A percentile compares a stretch with the other conserved stretches of the same genome.
phyloP scores from a whole-genome alignment of 2,888 invertebrate genomes.

The Halictus quadricinctus region DNA sequence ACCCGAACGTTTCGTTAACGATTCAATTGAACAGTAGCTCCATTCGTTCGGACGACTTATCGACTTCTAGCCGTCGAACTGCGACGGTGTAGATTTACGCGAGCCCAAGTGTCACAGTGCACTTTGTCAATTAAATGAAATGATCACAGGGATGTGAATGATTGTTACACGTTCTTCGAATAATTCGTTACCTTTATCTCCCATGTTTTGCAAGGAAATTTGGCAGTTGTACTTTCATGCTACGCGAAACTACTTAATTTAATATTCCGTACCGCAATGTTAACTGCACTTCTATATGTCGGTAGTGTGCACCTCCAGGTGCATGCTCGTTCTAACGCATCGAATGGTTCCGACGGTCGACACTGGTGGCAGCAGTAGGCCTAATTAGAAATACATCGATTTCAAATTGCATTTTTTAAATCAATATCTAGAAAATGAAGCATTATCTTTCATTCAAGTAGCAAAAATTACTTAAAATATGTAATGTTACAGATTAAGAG shows the following conservation, averaged over 20 bases:
- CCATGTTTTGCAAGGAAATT: slow-evolving; percentile 67
- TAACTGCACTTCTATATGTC: slow-evolving; percentile 33
- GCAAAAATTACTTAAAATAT: too few species aligned
- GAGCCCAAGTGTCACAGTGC: neutral
- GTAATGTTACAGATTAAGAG: too few species aligned
- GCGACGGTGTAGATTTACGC: neutral
- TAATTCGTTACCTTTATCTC: slow-evolving; percentile 71
- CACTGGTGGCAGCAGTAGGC: slow-evolving; percentile 30
- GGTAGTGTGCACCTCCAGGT: slow-evolving; percentile 24
- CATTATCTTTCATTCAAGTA: too few species aligned
- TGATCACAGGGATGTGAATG: neutral
- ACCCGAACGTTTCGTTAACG: neutral
- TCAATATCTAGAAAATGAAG: too few species aligned
- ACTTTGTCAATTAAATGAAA: slow-evolving; percentile 9
- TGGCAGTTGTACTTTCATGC: slow-evolving; percentile 64
- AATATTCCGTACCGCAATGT: slow-evolving; percentile 48
- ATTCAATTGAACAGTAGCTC: neutral
- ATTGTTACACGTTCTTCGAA: slow-evolving; percentile 3
- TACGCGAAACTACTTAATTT: slow-evolving; percentile 57
- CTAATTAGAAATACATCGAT: neutral
- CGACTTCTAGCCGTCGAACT: neutral
- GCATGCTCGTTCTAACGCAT: slow-evolving; percentile 37
- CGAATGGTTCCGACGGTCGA: slow-evolving; percentile 5
- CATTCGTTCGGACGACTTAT: neutral
- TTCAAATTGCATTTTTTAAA: neutral